phyloP scores from a whole-genome alignment of 1,140 invertebrate genomes.

The Pemphigus obesinymphae region DNA sequence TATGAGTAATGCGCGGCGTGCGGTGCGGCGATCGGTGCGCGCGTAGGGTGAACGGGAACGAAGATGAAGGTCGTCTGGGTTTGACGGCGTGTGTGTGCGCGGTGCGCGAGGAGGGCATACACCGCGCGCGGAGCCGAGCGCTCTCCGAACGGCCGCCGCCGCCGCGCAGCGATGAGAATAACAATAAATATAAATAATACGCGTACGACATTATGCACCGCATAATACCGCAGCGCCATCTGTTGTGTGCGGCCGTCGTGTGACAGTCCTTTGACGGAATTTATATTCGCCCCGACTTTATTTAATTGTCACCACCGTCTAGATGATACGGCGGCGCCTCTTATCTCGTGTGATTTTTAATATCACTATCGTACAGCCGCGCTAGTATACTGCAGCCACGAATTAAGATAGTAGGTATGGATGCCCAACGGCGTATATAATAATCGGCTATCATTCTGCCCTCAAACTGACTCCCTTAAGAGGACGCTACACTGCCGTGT shows the following conservation, averaged over 20 bases:
- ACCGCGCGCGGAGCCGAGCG: neutral
- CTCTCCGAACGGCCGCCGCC: neutral
- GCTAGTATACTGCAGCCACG: too few relatives aligned
- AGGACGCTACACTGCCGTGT: too few relatives aligned
- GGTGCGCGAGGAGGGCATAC: neutral
- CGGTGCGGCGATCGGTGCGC: neutral
- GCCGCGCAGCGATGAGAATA: neutral
- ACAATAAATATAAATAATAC: neutral
- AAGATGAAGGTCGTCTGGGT: constrained; percentile 39
- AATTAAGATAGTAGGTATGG: too few relatives aligned
- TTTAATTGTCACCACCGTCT: too few relatives aligned
- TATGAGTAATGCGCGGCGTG: constrained; percentile 26
- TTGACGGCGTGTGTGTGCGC: neutral
- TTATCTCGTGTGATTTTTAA: too few relatives aligned
- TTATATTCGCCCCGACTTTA: neutral
- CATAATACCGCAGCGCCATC: constrained; percentile 15
- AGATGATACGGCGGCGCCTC: too few relatives aligned
- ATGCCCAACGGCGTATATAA: too few relatives aligned
- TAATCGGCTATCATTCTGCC: too few relatives aligned
- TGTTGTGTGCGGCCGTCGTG: neutral
- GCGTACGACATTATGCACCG: neutral
- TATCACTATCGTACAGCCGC: too few relatives aligned
- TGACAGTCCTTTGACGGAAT: neutral
- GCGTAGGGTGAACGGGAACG: constrained; percentile 25
- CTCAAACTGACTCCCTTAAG: too few relatives aligned